Conservation (phyloP, 2,113 vertebrate species). For the Marmota monax region DNA sequence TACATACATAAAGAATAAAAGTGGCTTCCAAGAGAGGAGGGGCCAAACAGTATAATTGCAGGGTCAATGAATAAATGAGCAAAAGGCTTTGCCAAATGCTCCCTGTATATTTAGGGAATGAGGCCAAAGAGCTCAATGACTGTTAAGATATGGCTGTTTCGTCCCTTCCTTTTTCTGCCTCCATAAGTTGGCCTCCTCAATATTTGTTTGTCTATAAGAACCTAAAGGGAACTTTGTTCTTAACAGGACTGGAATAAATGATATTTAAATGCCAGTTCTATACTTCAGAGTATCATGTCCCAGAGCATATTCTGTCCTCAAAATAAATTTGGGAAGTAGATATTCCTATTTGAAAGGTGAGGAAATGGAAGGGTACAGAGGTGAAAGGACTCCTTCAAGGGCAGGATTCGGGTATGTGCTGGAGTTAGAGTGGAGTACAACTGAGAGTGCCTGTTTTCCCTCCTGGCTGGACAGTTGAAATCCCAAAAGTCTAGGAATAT, state of each 20-base stretch:
- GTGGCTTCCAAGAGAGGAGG: background rate
- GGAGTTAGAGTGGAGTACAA: background rate
- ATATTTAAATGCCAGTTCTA: background rate
- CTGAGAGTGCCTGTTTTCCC: background rate
- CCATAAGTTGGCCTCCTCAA: background rate
- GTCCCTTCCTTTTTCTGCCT: background rate
- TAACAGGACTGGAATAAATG: background rate
- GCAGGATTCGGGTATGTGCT: background rate
- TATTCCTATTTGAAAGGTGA: constrained; percentile 30
- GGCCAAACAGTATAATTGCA: background rate
- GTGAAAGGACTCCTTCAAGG: background rate
- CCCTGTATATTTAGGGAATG: background rate
- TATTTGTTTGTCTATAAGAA: constrained; percentile 22
- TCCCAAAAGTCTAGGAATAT: background rate
- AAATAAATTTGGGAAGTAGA: background rate
- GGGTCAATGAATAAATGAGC: background rate
- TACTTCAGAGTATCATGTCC: background rate
- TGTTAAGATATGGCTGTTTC: background rate
- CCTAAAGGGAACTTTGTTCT: background rate
- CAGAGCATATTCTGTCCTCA: background rate
- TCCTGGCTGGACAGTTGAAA: background rate
- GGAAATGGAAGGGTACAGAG: background rate
- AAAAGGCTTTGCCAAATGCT: background rate
- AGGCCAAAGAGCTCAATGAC: background rate
- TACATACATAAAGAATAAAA: background rate